Percentiles rank a stretch among this genome's conserved stretches.
phyloP scores from a whole-genome alignment of 2,113 vertebrate species.

The Dicentrarchus labrax region DNA sequence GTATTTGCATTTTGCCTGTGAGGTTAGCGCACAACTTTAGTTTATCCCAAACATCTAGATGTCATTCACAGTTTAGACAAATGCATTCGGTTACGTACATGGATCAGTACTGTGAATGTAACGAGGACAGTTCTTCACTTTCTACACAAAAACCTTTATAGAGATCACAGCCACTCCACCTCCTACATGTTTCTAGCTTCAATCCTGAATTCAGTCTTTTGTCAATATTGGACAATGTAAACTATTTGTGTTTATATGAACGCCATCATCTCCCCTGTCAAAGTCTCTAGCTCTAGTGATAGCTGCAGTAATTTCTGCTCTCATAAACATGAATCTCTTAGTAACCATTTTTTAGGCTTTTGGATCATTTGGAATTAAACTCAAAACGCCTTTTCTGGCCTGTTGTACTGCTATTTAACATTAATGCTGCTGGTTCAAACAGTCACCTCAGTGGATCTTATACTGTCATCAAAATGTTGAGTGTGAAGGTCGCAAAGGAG shows the following conservation, averaged over 20 bases:
- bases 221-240: conserved; percentile 15
- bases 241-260: conserved; percentile 14
- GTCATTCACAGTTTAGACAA: neutral
- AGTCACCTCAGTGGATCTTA: conserved; percentile 56
- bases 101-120: conserved; percentile 58
- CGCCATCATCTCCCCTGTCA: conserved; percentile 26
- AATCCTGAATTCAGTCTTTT: conserved; percentile 2
- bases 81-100: neutral
- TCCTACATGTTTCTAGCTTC: conserved; percentile 7
- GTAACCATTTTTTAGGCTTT: neutral
- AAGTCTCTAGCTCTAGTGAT: conserved; percentile 18
- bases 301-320: neutral
- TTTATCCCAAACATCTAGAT: conserved; percentile 34
- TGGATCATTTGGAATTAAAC: conserved; percentile 16
- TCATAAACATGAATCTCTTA: neutral
- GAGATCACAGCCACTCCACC: conserved; percentile 22
- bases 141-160: conserved; percentile 22
- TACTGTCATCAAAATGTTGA: conserved; percentile 16
- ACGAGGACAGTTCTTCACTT: conserved; percentile 31
- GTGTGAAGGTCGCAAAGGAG: conserved; percentile 31
- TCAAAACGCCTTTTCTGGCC: conserved; percentile 24
- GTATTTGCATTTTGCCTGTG: conserved; percentile 15
- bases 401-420: conserved; percentile 67
- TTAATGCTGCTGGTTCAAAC: conserved; percentile 70
- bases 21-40: neutral